Evolutionary conservation across 2,888 invertebrate species (phyloP), one percentile per base, ranked within the genome.

Genomic region (Epinotia bilunana): DNA sequence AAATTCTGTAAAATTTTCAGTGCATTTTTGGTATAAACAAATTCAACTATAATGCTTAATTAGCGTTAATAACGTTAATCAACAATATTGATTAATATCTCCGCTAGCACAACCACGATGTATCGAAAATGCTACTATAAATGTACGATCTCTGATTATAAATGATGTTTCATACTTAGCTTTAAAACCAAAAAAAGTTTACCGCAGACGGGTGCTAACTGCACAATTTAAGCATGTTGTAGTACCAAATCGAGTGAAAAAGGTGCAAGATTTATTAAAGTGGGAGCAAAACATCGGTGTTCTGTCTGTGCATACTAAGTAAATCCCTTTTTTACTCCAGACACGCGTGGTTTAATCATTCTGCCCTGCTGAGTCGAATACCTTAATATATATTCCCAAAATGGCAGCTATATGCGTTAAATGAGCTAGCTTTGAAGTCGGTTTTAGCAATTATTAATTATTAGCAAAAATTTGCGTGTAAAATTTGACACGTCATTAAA

Each of bases 291-390:
- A 67, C 39, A 55, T 18, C 33, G 33, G 55, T 67, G 6, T 67
- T 55, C 55, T 46, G 39, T 67, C 55, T 55, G 55, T 55, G 55
- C 55, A 67, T 67, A 67, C 67, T 55, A 39, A n/a, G n/a, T n/a
- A n/a, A 65, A 0, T 12, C 4, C 13, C 53, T 55, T n/a, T 55
- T 53, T 33, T 53, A 53, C 53, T 33, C 33, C 18, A 65, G 11
- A n/a, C 49, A 13, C n/a, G 65, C 33, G 65, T 65, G 65, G 53
- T 65, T 53, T 65, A 55, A 65, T 65, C 28, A 65, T 65, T 65
- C n/a, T 49, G 18, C 53, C 65, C 65, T 33, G 65, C 9, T 53
- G 28, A 65, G 53, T 33, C 49, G 49, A 53, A 65, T 12, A n/a
- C 53, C 28, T 23, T n/a, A n/a, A n/a, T 16, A 18, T 65, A 18